A percentile compares a stretch with the other conserved stretches of the same genome.
phyloP scores from a whole-genome alignment of 2,113 vertebrate genomes.

The Eonycteris spelaea region DNA sequence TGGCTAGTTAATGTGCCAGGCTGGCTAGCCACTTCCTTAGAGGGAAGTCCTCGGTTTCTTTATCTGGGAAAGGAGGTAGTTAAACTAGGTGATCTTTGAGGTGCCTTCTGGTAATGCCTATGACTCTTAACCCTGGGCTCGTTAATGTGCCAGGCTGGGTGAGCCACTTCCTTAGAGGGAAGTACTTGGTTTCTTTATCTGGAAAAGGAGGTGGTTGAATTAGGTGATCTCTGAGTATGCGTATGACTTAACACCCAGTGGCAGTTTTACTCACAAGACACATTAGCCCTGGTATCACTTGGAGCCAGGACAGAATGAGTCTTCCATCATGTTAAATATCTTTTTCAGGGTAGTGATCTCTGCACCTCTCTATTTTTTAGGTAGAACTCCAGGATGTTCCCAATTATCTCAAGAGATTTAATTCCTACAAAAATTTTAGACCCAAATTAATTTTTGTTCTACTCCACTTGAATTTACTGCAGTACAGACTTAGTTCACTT shows the following conservation, averaged over 20 bases:
- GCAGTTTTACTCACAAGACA: background rate
- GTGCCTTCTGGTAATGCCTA: background rate
- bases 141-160: background rate
- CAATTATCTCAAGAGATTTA: background rate
- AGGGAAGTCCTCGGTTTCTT: background rate
- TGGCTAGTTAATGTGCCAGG: background rate
- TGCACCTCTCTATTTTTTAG: background rate
- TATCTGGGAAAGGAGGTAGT: background rate
- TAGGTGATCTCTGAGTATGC: background rate
- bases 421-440: conserved; percentile 12
- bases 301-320: background rate
- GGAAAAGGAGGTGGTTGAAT: background rate
- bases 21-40: background rate
- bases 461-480: conserved; percentile 17
- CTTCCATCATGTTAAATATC: background rate
- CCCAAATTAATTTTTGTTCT: conserved; percentile 20
- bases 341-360: background rate
- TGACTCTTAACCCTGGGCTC: background rate
- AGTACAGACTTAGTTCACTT: background rate
- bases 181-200: background rate
- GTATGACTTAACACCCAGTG: background rate
- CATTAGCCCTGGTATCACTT: background rate
- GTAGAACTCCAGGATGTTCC: background rate
- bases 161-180: background rate
- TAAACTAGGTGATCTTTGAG: background rate